Percentiles rank a stretch among this genome's conserved stretches.
These are phyloP conservation scores for Smithornis capensis DNA, from an alignment of 2,113 vertebrate species.

Conservation along the genomic window DNA sequence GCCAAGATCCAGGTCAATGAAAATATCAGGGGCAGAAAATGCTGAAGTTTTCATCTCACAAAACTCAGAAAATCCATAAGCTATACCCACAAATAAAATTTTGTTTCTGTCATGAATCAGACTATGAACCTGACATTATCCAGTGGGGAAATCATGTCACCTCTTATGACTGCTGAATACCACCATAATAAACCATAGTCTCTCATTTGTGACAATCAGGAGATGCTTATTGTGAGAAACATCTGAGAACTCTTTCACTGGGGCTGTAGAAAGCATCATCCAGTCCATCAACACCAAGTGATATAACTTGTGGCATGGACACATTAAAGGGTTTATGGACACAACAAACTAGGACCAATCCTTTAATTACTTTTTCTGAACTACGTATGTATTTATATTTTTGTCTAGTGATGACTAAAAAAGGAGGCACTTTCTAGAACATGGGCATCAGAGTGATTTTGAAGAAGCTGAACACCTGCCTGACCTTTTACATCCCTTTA, in stretches of 20 bases:
- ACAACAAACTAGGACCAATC: not conserved
- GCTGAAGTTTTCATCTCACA: rapidly evolving
- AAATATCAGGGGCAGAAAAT: not conserved
- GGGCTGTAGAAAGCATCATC: not conserved
- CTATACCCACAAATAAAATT: not conserved
- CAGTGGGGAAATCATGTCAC: not conserved
- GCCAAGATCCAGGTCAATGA: not conserved
- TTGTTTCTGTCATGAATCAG: not conserved
- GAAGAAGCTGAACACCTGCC: not conserved
- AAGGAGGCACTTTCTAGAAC: not conserved
- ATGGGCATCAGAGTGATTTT: not conserved
- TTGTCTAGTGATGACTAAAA: not conserved
- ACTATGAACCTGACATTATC: not conserved
- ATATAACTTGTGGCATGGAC: not conserved
- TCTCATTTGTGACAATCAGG: not conserved
- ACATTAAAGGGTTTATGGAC: not conserved
- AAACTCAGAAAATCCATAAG: not conserved
- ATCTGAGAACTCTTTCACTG: not conserved
- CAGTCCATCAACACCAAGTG: not conserved
- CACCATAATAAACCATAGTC: not conserved
- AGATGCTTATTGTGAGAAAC: not conserved
- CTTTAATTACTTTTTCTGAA: not conserved
- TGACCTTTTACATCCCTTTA: not conserved
- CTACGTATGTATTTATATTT: not conserved
- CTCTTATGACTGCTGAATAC: not conserved